These are phyloP conservation scores for Clanis bilineata DNA, from an alignment of 2,888 invertebrate genomes.

Conservation along the genomic window DNA sequence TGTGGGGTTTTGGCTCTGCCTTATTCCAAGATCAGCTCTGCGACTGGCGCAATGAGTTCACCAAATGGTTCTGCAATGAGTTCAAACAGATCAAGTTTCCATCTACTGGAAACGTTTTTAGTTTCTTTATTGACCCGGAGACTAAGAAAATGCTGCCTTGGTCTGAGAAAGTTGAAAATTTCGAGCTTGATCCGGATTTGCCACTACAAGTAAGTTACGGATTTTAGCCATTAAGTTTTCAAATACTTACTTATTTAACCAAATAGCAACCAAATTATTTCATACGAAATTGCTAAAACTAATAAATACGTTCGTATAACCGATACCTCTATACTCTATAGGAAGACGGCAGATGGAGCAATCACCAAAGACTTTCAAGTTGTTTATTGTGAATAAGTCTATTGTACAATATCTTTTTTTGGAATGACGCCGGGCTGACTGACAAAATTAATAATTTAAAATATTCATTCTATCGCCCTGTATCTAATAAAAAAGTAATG, in stretches of 20 bases:
- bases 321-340: too few species aligned
- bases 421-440: too few species aligned
- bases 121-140: conserved; percentile 93
- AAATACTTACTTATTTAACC: neutral
- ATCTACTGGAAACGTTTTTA: conserved; percentile 90
- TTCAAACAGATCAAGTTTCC: conserved; percentile 96
- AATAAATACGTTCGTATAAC: too few species aligned
- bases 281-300: too few species aligned
- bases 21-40: conserved; percentile 95
- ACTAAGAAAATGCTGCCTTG: conserved; percentile 93
- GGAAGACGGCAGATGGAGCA: too few species aligned
- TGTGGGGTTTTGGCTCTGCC: conserved; percentile 97
- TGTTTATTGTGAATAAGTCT: too few species aligned
- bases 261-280: neutral
- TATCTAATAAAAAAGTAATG: too few species aligned
- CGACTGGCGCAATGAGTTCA: conserved; percentile 96
- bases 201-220: conserved; percentile 88
- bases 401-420: too few species aligned
- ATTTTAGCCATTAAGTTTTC: neutral
- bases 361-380: too few species aligned
- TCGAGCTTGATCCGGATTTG: conserved; percentile 92
- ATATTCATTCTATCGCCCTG: too few species aligned
- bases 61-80: conserved; percentile 96
- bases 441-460: too few species aligned
- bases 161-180: conserved; percentile 90